A percentile compares a stretch with the other conserved stretches of the same genome.
phyloP scores from a whole-genome alignment of 1,140 invertebrate genomes.

The Trypoxylus dichotomus region DNA sequence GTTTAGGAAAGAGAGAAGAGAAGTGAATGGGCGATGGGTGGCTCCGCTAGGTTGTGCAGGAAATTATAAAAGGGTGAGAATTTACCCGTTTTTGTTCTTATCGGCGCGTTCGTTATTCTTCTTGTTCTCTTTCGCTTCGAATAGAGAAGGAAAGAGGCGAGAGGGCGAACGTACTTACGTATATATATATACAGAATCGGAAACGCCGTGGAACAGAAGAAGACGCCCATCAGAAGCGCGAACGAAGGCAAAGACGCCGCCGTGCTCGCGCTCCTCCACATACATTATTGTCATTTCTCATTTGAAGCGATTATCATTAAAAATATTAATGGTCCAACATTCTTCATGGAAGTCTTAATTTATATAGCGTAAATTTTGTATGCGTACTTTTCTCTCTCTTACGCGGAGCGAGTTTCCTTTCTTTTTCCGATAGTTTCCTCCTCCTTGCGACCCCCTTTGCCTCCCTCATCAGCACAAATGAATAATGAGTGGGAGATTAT shows the following conservation, averaged over 20 bases:
- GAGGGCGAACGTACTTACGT: neutral
- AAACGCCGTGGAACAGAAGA: conserved; percentile 40
- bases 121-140: conserved; percentile 17
- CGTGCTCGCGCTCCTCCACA: conserved; percentile 41
- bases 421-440: neutral
- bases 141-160: neutral
- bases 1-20: conserved; percentile 14
- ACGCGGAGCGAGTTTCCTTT: conserved; percentile 17
- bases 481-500: conserved; percentile 26
- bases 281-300: conserved; percentile 53
- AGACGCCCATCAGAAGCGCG: conserved; percentile 15
- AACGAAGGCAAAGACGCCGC: neutral
- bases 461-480: conserved; percentile 14
- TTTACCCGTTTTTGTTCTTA: conserved; percentile 42
- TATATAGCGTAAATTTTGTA: conserved; percentile 50
- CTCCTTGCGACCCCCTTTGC: neutral
- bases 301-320: conserved; percentile 51
- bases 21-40: conserved; percentile 16
- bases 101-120: conserved; percentile 42
- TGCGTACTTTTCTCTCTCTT: conserved; percentile 43
- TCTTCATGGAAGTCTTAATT: conserved; percentile 52
- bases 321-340: conserved; percentile 52
- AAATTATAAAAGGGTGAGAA: conserved; percentile 30
- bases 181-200: neutral
- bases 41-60: conserved; percentile 12